Percentiles rank a stretch among this genome's conserved stretches.
phyloP scores from a whole-genome alignment of 30 jellyfish, hydroid and myxozoan genomes.

The Cassiopea xamachana region DNA sequence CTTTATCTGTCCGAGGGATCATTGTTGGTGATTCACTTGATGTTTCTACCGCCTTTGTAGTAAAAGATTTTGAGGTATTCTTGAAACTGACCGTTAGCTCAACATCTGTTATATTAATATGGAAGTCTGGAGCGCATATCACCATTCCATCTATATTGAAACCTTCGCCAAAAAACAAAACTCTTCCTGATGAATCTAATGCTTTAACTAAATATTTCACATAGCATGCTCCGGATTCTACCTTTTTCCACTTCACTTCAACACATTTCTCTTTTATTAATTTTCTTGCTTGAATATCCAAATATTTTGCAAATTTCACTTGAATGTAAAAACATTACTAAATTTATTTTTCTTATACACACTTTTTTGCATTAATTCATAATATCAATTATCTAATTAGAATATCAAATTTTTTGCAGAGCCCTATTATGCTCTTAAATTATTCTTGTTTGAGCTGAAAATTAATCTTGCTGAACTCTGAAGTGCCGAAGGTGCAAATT shows the following conservation, averaged over 20 bases:
- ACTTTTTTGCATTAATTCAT: no score
- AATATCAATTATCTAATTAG: no score
- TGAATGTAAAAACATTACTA: not conserved
- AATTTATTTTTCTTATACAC: no score
- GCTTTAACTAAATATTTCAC: conserved; percentile 31
- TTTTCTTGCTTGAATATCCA: not conserved
- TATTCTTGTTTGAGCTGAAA: no score
- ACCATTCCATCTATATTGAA: not conserved
- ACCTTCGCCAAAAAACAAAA: not conserved
- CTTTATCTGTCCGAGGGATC: not conserved
- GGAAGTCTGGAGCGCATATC: conserved; percentile 5
- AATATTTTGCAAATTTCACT: conserved; percentile 1
- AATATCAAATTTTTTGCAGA: no score
- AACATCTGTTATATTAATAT: conserved; percentile 21
- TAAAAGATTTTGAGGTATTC: not conserved
- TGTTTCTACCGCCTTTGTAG: conserved; percentile 11
- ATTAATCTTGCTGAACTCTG: no score
- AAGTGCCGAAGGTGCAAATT: no score
- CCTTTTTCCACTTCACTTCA: conserved; percentile 23
- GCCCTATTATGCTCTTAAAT: no score
- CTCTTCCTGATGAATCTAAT: not conserved
- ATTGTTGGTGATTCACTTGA: not conserved
- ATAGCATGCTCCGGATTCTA: conserved; percentile 37
- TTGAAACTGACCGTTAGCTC: conserved; percentile 37
- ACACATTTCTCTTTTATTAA: not conserved